Evolutionary conservation across 2,888 invertebrate species (phyloP).

Genomic region (Papilio protenor): DNA sequence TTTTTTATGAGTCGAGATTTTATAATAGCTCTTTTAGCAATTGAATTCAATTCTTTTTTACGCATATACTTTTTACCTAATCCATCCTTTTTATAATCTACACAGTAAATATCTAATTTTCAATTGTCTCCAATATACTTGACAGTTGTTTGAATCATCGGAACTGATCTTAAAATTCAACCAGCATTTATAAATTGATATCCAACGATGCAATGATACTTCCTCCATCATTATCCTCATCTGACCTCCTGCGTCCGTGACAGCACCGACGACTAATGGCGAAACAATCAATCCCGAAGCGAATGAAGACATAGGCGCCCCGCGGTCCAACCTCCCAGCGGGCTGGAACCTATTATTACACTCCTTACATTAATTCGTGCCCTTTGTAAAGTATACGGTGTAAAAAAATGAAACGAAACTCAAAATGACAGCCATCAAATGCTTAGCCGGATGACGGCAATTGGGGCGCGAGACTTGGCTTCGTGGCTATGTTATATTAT

Average conservation of each 20-base stretch:
- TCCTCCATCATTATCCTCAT: constrained; percentile 3
- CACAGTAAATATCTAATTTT: background rate
- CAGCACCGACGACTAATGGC: constrained; percentile 40
- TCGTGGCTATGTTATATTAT: background rate
- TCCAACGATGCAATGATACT: background rate
- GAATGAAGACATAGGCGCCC: constrained; percentile 78
- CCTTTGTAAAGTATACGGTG: constrained; percentile 58
- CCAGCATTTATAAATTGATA: background rate
- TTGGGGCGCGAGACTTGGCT: constrained; percentile 15
- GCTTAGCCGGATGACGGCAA: constrained; percentile 27
- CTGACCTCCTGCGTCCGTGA: constrained; percentile 14
- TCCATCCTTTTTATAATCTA: too few species aligned
- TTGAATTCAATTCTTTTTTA: too few species aligned
- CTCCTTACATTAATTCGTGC: constrained; percentile 57
- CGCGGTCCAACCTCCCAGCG: constrained; percentile 67
- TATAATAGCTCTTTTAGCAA: too few species aligned
- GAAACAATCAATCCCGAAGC: constrained; percentile 48
- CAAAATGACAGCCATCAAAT: constrained; percentile 52
- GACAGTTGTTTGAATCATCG: background rate
- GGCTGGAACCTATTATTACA: constrained; percentile 60
- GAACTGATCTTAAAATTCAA: background rate
- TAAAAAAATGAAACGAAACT: constrained; percentile 31
- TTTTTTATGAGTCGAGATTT: background rate
- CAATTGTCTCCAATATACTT: background rate
- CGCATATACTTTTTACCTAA: too few species aligned